These are phyloP conservation scores for Bactericera cockerelli DNA, from an alignment of 1,140 invertebrate genomes.

Conservation along the genomic window DNA sequence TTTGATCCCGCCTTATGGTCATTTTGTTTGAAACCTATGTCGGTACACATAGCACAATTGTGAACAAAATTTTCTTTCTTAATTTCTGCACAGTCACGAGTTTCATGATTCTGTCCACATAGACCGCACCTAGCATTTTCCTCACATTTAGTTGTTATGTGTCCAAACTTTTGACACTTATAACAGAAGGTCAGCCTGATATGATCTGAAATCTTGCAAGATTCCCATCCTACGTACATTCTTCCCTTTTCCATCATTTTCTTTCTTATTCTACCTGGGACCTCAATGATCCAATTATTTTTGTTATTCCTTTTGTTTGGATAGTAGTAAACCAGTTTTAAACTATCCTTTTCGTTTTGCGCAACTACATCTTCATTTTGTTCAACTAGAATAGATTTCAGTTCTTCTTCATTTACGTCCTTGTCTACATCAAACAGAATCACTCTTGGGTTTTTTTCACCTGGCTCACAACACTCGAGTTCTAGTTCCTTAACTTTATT, in stretches of 20 bases:
- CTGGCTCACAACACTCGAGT: not conserved
- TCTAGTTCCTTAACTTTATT: not conserved
- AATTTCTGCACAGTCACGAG: not conserved
- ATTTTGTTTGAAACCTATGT: no score
- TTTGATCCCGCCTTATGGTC: no score
- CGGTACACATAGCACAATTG: not conserved
- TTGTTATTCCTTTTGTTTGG: not conserved
- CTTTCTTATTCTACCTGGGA: slow-evolving; percentile 6
- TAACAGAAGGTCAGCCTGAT: slow-evolving; percentile 6
- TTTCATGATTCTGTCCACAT: not conserved
- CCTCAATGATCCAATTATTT: slow-evolving; percentile 4
- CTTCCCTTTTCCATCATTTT: not conserved
- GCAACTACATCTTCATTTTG: not conserved
- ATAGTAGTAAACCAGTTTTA: not conserved
- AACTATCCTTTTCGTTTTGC: not conserved
- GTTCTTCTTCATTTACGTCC: not conserved
- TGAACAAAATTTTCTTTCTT: not conserved
- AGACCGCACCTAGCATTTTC: not conserved
- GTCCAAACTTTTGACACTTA: slow-evolving; percentile 13
- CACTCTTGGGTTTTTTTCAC: slow-evolving; percentile 7
- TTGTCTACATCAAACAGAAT: slow-evolving; percentile 8
- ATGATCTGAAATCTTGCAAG: slow-evolving; percentile 8
- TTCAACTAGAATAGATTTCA: not conserved
- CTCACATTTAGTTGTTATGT: slow-evolving; percentile 5
- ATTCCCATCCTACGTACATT: slow-evolving; percentile 11